Base-by-base conservation (phyloP, 2,797 vertebrate species). In the Chelon labrosus region DNA sequence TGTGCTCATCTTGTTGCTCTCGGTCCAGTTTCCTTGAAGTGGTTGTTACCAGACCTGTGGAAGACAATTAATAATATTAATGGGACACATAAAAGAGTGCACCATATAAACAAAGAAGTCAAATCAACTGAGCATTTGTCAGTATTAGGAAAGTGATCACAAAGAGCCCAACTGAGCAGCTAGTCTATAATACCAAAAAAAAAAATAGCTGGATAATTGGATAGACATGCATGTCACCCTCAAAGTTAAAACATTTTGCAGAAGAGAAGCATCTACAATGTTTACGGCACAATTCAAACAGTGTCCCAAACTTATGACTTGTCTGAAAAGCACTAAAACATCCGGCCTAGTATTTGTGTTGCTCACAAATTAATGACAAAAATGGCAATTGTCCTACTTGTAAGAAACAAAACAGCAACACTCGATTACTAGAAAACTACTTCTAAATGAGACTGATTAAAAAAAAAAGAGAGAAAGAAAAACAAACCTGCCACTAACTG, bases 1-100 rank as follows among this genome's bases (percentile, higher is more conserved):
- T 96, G 88, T 99, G 98, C 67, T 99, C 98, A 9, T 91, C 95
- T 59, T 99, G 98, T 73, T 99, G 97, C 66, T 99, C 98, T 69
- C 97, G 90, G 91, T 99, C 98, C 75, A 99, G 93, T 85, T 92
- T 98, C 81, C 98, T 96, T 54, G 98, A 96, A 5, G 98, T 99
- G 3, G 98, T 99, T 57, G 96, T 95, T 84, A 99, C 96, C 66
- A 99, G 93, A 79, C 98, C 98, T 99, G 91, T 12, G 17, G 35
- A 20, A 79, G 37, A 83, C 54, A 85, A 70, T 42, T 31, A 20
- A 25, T 8, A 46, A 17, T 16, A 62, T 82, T 25, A 75, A 46
- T 42, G 1, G 4, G 2, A 19, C 17, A 19, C 17, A 47, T 10
- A 10, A 10, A 19, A 10, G 11, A 39, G 7, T 10, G 12, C 10